phyloP scores from a whole-genome alignment of 1,140 invertebrate species.

The Drosophila virilis region DNA sequence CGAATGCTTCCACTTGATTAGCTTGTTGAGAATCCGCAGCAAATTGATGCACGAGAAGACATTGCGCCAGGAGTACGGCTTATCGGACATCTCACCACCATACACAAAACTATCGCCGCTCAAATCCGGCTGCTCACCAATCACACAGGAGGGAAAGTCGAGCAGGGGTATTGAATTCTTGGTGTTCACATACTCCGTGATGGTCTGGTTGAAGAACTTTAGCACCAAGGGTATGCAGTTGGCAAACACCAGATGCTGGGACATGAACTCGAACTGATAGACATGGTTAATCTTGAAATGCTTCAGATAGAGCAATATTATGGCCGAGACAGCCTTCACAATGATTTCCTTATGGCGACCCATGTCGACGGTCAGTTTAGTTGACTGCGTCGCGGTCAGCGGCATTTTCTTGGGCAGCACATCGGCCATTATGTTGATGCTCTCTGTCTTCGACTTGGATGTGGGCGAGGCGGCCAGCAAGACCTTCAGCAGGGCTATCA shows the following conservation, averaged over 20 bases:
- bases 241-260: conserved; percentile 99
- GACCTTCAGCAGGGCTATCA: conserved; percentile 98
- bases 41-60: conserved; percentile 99
- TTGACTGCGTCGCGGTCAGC: conserved; percentile 98
- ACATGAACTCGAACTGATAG: conserved; percentile 99
- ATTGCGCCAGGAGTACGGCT: conserved; percentile 97
- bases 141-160: conserved; percentile 98
- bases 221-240: conserved; percentile 99
- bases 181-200: conserved; percentile 96
- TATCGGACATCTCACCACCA: conserved; percentile 89
- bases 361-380: conserved; percentile 98
- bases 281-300: conserved; percentile 99
- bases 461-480: conserved; percentile 98
- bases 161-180: conserved; percentile 97
- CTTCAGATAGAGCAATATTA: conserved; percentile 96
- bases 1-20: conserved; percentile 99
- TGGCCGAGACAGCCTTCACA: conserved; percentile 98
- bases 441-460: conserved; percentile 98
- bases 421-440: conserved; percentile 99
- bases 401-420: conserved; percentile 98
- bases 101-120: conserved; percentile 94
- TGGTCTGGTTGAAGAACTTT: conserved; percentile 99
- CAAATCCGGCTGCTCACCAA: conserved; percentile 97
- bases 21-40: conserved; percentile 97
- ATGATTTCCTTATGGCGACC: conserved; percentile 99